Base-by-base conservation (phyloP, 23 tunicate species). In the Aplidium turbinatum region DNA sequence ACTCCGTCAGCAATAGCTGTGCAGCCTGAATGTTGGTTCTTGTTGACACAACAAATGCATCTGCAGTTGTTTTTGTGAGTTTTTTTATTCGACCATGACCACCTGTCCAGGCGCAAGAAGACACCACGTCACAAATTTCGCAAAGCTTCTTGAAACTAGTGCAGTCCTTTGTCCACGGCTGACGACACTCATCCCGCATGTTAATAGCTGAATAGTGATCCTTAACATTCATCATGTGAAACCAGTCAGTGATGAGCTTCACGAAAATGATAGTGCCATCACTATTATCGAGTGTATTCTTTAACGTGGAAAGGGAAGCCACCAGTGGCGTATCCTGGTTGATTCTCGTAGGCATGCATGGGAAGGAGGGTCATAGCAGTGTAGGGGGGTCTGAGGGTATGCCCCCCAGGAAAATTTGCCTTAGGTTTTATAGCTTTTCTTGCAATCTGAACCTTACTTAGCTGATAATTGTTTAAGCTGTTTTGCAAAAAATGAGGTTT, bases 41-140 rank as follows among this genome's bases (percentile, higher is more conserved):
- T 54, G 60, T 54, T 54, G 60, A 54, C 60, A n/a, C 60, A 54
- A n/a, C 23, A 54, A 54, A 54, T 54, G 60, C 60, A 54, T 54
- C 60, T 54, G 60, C 60, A 54, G 60, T 54, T 54, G 60, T 18
- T 54, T 54, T 54, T 5, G 60, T 54, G 22, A 54, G 60, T 54
- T 54, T 54, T 54, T n/a, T 22, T n/a, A 11, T 6, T 54, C 60
- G 22, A 54, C 60, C 60, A n/a, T 54, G 60, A 5, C 60, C 60
- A 13, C 23, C 60, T 54, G 23, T 54, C 60, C 60, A 54, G 60
- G 60, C 60, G 21, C 60, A 54, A 54, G 60, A 54, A 6, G 60
- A 54, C 21, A 54, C 21, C 21, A 54, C 23, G 22, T 54, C n/a
- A n/a, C 60, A 54, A 54, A 25, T 54, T 54, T 54, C 23, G 21